Conservation (phyloP, 2,888 invertebrate genomes). For the Chrysodeixis includens region DNA sequence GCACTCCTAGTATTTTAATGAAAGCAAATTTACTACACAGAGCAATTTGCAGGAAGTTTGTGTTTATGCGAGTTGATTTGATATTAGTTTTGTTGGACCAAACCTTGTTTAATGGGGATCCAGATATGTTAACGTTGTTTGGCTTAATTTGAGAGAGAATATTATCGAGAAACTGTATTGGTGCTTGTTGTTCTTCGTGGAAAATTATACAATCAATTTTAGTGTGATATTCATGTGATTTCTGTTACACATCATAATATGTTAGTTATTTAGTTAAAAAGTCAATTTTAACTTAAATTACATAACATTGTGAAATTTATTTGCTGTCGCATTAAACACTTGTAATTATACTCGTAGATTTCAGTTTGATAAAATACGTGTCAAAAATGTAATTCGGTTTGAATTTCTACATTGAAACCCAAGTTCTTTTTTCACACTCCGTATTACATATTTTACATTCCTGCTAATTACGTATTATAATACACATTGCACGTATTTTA, state of each 20-base stretch:
- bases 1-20: constrained; percentile 70
- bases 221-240: neutral
- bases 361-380: too few species aligned
- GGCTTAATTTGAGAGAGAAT: neutral
- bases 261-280: too few species aligned
- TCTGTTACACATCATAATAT: too few species aligned
- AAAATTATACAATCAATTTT: neutral
- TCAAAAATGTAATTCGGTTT: too few species aligned
- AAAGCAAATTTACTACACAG: constrained; percentile 68
- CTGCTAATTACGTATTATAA: neutral
- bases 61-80: constrained; percentile 50
- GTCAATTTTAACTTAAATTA: too few species aligned
- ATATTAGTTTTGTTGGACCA: constrained; percentile 39
- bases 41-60: constrained; percentile 50
- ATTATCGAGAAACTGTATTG: neutral
- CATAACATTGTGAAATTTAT: too few species aligned
- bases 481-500: neutral
- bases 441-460: neutral
- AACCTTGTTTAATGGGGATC: constrained; percentile 23
- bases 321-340: too few species aligned
- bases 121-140: constrained; percentile 18
- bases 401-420: too few species aligned
- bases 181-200: neutral
- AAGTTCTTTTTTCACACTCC: too few species aligned
- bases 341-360: too few species aligned